Conservation (phyloP, 2,888 invertebrate genomes). For the Drosophila greeni region DNA sequence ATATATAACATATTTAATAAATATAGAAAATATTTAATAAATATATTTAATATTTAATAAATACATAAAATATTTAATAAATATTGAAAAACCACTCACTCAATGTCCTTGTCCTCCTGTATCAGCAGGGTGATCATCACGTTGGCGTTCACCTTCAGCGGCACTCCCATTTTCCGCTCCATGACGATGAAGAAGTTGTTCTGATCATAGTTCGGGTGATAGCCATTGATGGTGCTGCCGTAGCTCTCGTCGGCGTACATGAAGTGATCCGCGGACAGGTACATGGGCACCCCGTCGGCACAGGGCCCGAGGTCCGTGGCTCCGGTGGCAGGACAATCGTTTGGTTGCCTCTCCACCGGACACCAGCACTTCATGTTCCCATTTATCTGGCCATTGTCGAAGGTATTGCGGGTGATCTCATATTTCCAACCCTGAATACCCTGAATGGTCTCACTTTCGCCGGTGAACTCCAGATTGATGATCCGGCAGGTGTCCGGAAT, state of each 20-base stretch:
- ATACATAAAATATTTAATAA: not conserved
- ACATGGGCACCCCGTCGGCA: constrained; percentile 87
- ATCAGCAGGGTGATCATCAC: constrained; percentile 86
- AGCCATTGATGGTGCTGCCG: constrained; percentile 82
- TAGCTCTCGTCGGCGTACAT: constrained; percentile 86
- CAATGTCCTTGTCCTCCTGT: constrained; percentile 79
- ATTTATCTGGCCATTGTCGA: constrained; percentile 85
- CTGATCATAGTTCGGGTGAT: constrained; percentile 82
- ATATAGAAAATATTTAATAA: too few relatives aligned
- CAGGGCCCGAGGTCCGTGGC: constrained; percentile 85
- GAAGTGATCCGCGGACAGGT: constrained; percentile 89
- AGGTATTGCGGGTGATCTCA: constrained; percentile 82
- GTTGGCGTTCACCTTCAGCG: constrained; percentile 85
- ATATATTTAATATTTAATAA: too few relatives aligned
- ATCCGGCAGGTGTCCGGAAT: constrained; percentile 89
- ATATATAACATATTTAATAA: not conserved
- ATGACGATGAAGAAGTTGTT: constrained; percentile 85
- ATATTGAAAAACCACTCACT: constrained; percentile 79
- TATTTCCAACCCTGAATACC: constrained; percentile 75
- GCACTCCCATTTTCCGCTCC: constrained; percentile 88
- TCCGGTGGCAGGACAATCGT: constrained; percentile 80
- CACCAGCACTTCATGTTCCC: constrained; percentile 85
- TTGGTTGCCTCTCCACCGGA: constrained; percentile 67
- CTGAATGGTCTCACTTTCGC: constrained; percentile 52
- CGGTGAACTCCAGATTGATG: constrained; percentile 78